phyloP scores from a whole-genome alignment of 2,797 vertebrate genomes.

The Siniperca undulata region DNA sequence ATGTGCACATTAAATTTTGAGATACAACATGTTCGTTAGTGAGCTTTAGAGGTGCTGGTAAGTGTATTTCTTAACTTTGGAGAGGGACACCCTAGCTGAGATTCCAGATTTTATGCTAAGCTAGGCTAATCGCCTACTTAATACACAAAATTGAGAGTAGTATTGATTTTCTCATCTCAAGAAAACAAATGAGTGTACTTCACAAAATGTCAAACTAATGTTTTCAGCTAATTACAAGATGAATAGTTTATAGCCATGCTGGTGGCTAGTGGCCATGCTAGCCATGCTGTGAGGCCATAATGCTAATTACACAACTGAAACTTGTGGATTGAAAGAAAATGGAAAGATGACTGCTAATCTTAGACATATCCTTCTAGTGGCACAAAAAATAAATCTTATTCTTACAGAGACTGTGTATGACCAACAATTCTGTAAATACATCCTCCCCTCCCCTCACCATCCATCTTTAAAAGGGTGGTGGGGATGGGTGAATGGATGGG shows the following conservation, averaged over 20 bases:
- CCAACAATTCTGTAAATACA: background rate
- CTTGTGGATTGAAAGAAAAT: background rate
- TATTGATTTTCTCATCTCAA: background rate
- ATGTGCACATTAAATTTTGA: background rate
- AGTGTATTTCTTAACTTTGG: too few relatives aligned
- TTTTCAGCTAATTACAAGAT: background rate
- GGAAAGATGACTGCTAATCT: background rate
- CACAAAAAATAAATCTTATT: constrained; percentile 3
- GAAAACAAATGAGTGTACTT: background rate
- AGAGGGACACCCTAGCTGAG: too few relatives aligned
- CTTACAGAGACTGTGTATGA: background rate
- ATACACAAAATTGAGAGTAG: background rate
- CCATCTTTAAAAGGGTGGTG: constrained; percentile 10
- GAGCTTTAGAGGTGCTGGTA: background rate
- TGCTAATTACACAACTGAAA: background rate
- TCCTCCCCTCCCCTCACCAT: background rate
- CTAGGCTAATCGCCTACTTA: background rate
- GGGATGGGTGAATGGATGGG: constrained; percentile 40
- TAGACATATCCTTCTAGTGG: too few relatives aligned
- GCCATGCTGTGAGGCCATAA: background rate
- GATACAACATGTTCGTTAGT: background rate
- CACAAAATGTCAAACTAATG: background rate
- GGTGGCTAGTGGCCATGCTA: background rate
- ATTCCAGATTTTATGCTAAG: background rate
- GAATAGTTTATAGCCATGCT: background rate